Evolutionary conservation across 2,113 vertebrate species (phyloP).

Genomic region (Muntiacus reevesi): DNA sequence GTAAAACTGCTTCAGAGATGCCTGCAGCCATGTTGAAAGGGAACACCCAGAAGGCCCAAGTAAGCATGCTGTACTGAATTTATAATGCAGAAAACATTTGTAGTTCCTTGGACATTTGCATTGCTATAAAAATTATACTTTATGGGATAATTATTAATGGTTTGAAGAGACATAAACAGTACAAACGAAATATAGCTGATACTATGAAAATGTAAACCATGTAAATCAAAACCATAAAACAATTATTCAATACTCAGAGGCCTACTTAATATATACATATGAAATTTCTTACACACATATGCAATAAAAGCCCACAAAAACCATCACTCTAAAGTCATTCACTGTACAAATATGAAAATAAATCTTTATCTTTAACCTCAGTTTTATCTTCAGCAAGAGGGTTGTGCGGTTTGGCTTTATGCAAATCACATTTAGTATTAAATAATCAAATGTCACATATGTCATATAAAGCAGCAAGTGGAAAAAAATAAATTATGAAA

Average conservation of each 20-base stretch:
- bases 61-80: conserved; percentile 74
- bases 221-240: conserved; percentile 61
- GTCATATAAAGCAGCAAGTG: conserved; percentile 40
- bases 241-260: conserved; percentile 60
- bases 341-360: conserved; percentile 61
- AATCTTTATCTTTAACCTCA: conserved; percentile 58
- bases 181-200: conserved; percentile 43
- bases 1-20: background rate
- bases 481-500: conserved; percentile 61
- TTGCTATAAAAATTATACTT: conserved; percentile 64
- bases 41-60: background rate
- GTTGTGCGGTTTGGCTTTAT: conserved; percentile 30
- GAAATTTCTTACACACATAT: conserved; percentile 52
- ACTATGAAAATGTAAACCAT: conserved; percentile 64
- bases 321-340: conserved; percentile 37
- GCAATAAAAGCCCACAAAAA: conserved; percentile 46
- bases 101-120: conserved; percentile 56
- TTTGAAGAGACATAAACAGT: conserved; percentile 67
- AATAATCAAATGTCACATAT: conserved; percentile 48
- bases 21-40: background rate
- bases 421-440: conserved; percentile 55
- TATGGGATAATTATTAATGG: conserved; percentile 56
- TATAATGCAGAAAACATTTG: conserved; percentile 54
- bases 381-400: conserved; percentile 53
- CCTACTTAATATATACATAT: conserved; percentile 50